Percentiles rank a stretch among this genome's conserved stretches.
phyloP scores from a whole-genome alignment of 2,888 invertebrate genomes.

The Liodrosophila aerea region DNA sequence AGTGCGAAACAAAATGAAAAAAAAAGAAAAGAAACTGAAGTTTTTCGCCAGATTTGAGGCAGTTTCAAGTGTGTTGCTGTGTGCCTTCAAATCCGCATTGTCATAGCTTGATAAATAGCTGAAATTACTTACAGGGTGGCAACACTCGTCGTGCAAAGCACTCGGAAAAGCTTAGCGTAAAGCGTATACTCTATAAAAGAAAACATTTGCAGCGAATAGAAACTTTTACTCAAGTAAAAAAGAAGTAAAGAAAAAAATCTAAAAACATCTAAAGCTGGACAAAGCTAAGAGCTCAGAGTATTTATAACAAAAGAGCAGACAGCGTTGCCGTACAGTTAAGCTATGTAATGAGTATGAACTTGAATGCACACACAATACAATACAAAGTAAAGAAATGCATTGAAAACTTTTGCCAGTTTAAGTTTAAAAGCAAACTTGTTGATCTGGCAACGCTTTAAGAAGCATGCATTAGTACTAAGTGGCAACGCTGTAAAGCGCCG shows the following conservation, averaged over 20 bases:
- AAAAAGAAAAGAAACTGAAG: conserved; percentile 20
- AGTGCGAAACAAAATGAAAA: too few species aligned
- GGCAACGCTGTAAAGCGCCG: too few species aligned
- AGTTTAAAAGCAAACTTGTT: not conserved
- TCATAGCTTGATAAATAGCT: conserved; percentile 75
- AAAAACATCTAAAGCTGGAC: not conserved
- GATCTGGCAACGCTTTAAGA: not conserved
- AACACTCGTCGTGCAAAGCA: conserved; percentile 29
- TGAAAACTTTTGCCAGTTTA: too few species aligned
- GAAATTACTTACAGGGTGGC: conserved; percentile 53
- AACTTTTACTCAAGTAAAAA: conserved; percentile 10
- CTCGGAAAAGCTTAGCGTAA: conserved; percentile 6
- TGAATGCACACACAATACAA: not conserved
- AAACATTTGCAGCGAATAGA: conserved; percentile 16
- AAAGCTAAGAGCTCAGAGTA: conserved; percentile 1
- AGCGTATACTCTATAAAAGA: conserved; percentile 3
- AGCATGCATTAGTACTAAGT: too few species aligned
- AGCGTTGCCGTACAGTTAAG: conserved; percentile 13
- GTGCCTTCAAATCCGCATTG: conserved; percentile 62
- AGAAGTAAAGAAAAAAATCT: conserved; percentile 1
- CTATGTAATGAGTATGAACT: not conserved
- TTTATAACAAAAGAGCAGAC: not conserved
- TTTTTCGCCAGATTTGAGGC: not conserved
- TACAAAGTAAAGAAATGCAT: too few species aligned
- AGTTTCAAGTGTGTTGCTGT: conserved; percentile 44